phyloP scores from a whole-genome alignment of 2,113 vertebrate species.

The Pelodiscus sinensis region DNA sequence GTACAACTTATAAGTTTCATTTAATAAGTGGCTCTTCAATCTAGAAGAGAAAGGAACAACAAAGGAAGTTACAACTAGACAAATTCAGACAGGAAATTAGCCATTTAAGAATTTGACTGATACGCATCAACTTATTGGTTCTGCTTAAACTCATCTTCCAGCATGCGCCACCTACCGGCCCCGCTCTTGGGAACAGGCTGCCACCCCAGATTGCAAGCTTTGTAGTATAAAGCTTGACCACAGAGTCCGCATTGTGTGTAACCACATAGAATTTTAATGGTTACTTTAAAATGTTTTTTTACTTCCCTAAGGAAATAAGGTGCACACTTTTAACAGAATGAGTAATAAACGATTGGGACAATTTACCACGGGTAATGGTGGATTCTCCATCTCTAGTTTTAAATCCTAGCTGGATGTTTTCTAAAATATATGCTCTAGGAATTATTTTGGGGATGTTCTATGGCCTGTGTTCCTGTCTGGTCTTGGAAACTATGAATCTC shows the following conservation, averaged over 20 bases:
- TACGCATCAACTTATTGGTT: no score
- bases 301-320: neutral
- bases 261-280: no score
- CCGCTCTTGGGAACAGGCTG: no score
- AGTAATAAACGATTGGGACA: neutral
- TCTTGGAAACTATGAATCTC: neutral
- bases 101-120: no score
- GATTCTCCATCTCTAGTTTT: neutral
- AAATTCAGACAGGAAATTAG: neutral
- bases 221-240: no score
- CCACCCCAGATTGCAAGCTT: no score
- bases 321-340: neutral
- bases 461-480: neutral
- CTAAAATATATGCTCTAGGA: no score
- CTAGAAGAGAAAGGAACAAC: neutral
- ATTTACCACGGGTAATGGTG: neutral
- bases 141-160: no score
- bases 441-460: neutral
- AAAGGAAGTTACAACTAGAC: neutral
- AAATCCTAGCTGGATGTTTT: neutral
- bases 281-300: no score
- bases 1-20: neutral
- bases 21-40: neutral
- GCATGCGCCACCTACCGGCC: no score
- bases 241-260: no score